Evolutionary conservation across 2,888 invertebrate genomes (phyloP).

Genomic region (Nemotelus pantherinus): DNA sequence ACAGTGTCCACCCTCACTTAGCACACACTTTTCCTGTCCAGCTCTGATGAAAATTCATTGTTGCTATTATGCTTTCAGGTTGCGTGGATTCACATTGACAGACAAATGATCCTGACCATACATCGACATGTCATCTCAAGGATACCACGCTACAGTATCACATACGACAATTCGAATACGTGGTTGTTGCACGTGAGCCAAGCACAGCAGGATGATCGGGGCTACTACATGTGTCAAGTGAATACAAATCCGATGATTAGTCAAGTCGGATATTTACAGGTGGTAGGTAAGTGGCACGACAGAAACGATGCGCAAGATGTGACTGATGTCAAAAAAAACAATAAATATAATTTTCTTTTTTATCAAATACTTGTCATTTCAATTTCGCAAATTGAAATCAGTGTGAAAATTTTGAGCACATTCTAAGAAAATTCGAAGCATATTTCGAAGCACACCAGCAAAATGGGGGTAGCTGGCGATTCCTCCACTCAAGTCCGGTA

Average conservation of each 20-base stretch:
- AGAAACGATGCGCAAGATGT: neutral
- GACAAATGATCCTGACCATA: conserved; percentile 92
- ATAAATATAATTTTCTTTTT: neutral
- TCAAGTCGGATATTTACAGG: conserved; percentile 92
- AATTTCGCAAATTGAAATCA: neutral
- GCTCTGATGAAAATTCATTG: conserved; percentile 19
- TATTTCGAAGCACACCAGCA: neutral
- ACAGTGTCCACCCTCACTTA: neutral
- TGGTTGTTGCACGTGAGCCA: conserved; percentile 91
- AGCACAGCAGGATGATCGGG: conserved; percentile 90
- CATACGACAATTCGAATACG: conserved; percentile 91
- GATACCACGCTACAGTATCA: conserved; percentile 89
- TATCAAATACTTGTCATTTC: neutral
- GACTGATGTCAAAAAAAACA: neutral
- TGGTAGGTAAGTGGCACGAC: conserved; percentile 78
- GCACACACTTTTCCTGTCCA: neutral
- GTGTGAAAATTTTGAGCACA: neutral
- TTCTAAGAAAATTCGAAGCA: neutral
- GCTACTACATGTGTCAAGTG: conserved; percentile 72
- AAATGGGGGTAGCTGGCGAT: neutral
- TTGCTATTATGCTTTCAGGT: conserved; percentile 69
- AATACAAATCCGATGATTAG: conserved; percentile 96
- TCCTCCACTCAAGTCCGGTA: neutral
- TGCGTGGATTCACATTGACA: conserved; percentile 94
- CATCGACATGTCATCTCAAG: conserved; percentile 91